Conservation (phyloP, 2,797 vertebrate species). For the Pitangus sulphuratus region DNA sequence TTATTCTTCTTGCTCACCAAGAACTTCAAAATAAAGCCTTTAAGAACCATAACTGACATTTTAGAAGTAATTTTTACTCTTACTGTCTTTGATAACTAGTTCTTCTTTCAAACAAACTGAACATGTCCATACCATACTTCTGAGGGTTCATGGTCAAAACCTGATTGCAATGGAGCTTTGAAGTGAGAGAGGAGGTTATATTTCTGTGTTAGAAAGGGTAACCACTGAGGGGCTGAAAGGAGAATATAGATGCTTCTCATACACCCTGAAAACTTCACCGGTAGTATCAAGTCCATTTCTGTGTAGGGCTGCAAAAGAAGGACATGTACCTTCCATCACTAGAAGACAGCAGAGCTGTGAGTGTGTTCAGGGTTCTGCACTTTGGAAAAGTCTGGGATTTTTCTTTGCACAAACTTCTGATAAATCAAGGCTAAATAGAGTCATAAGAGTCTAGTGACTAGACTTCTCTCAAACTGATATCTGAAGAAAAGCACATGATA, state of each 20-base stretch:
- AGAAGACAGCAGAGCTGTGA: not conserved
- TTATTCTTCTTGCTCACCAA: not conserved
- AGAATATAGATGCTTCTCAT: not conserved
- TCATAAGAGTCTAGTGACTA: not conserved
- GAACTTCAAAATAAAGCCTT: not conserved
- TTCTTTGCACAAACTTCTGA: not conserved
- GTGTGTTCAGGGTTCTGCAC: not conserved
- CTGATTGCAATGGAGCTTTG: not conserved
- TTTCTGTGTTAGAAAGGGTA: not conserved
- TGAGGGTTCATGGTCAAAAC: not conserved
- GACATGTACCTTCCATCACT: not conserved
- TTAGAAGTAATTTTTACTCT: not conserved
- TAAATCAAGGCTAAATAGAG: slow-evolving; percentile 20
- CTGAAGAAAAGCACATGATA: not conserved
- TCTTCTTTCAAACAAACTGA: not conserved
- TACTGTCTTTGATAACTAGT: not conserved
- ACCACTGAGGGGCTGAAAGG: not conserved
- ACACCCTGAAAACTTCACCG: not conserved
- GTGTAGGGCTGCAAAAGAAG: not conserved
- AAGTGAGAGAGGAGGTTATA: not conserved
- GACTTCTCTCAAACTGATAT: not conserved
- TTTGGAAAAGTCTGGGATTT: not conserved
- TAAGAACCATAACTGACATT: not conserved
- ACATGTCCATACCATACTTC: not conserved
- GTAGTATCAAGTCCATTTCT: not conserved